Base-by-base conservation (phyloP, 2,888 invertebrate genomes). In the Aleiodes alternator region DNA sequence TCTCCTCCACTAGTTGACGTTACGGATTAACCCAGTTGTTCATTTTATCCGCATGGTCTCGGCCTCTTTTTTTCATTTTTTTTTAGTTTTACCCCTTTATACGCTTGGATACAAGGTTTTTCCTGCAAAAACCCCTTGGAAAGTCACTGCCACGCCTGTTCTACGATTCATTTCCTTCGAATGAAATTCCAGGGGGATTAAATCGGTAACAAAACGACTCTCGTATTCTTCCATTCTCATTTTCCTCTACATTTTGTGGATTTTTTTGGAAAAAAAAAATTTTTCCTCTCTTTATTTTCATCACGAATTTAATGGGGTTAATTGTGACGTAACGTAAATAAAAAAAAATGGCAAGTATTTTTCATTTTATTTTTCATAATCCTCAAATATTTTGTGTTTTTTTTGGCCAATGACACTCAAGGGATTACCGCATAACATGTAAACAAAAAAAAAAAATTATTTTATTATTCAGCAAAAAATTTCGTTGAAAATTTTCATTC, bases 11-110 rank as follows among this genome's bases (percentile, higher is more conserved):
- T 79, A 79, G 83, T 85, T 84, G 83, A 84, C 84, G 80, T 86
- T 86, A 80, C 81, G 78, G 84, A 85, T 85, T 85, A 86, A 86
- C 83, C 83, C 78, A 83, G 84, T 85, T 85, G 84, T 83, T 84
- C 84, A 81, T 85, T 84, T 84, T 77, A 80, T 80, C 79, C 76
- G 57, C 73, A 77, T 76, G 80, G 76, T 81, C 78, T 73, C 74
- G 79, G 5, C 12, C 43, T 12, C n/a, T 61, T 61, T 70, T 72
- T 69, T 23, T n/a, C n/a, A n/a, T n/a, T n/a, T 23, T 23, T 23
- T 23, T 23, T 23, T 1, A 2, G 1, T 23, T 23, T 56, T 75
- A 72, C 70, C 64, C 68, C 69, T 77, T 69, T 57, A 66, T 73
- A 72, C 74, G 31, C 72, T 53, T 69, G 31, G 14, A 38, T 43